These are phyloP conservation scores for Maccullochella peelii DNA, from an alignment of 2,113 vertebrate genomes.

Conservation along the genomic window DNA sequence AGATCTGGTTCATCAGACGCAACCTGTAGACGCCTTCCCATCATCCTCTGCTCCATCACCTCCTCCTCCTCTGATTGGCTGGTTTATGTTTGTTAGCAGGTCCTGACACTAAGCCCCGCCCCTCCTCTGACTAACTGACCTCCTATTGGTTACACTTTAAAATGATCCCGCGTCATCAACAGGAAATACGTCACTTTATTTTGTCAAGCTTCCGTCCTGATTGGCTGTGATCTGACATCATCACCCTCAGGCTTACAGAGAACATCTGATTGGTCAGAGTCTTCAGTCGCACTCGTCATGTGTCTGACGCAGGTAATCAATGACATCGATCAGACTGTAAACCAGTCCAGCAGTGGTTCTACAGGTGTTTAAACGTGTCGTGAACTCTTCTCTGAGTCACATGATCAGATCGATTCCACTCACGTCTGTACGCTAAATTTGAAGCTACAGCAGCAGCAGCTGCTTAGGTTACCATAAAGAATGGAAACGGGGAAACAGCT, in stretches of 20 bases:
- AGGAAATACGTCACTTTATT: neutral
- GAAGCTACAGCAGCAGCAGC: too few relatives aligned
- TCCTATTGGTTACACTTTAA: neutral
- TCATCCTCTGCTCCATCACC: neutral
- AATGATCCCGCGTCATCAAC: neutral
- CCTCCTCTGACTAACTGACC: neutral
- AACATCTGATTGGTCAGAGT: neutral
- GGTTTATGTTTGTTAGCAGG: neutral
- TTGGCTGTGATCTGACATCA: neutral
- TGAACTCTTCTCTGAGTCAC: too few relatives aligned
- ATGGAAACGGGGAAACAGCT: too few relatives aligned
- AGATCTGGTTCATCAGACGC: conserved; percentile 89
- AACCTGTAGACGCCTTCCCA: conserved; percentile 49
- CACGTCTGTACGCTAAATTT: too few relatives aligned
- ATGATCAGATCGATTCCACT: too few relatives aligned
- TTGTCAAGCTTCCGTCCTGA: neutral
- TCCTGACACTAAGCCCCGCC: conserved; percentile 1
- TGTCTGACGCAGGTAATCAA: neutral
- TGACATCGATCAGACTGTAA: neutral
- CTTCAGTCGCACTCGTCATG: neutral
- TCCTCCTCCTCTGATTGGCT: neutral
- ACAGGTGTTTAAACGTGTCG: too few relatives aligned
- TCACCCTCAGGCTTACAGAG: neutral
- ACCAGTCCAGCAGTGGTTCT: neutral
- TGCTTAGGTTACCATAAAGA: too few relatives aligned